Base-by-base conservation (phyloP, 1,140 invertebrate species). In the Sitodiplosis mosellana region DNA sequence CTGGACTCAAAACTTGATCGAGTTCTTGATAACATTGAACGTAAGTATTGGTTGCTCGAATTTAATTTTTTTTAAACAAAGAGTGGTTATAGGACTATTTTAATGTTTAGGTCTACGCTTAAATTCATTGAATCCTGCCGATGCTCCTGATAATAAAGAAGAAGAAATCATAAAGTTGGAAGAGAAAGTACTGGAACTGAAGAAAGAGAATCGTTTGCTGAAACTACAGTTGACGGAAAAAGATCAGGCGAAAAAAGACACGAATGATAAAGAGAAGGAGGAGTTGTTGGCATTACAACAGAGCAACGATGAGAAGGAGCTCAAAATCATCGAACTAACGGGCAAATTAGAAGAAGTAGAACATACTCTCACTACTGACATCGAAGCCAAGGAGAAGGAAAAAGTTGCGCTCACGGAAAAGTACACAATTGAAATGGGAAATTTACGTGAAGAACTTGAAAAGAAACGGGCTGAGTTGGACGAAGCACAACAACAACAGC, bases 111-210 rank as follows among this genome's bases (percentile, higher is more conserved):
- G 21, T 20, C 21, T 15, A 7, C 42, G 19, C 3, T 14, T 20
- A 5, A 44, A 18, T 7, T 4, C 18, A 27, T 5, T 10, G 15
- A 2, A 20, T 14, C 3, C 12, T 6, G 2, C 21, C 2, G 18
- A 38, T 10, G 14, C 46, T 40, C 12, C 1, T 1, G 33, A 49
- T 27, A 48, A 52, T 27, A 48, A 52, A 1, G 49, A 61, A 43
- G 60, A 62, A 37, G 59, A 57, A 44, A 22, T 62, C 21, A 45
- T 61, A 1, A 52, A 52, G 8, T 40, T 61, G n/a, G 59, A 62
- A 40, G 56, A 60, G 17, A 55, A 54, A 44, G 6, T 62, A 6
- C 47, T 62, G 15, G 49, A 59, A 11, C 33, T 57, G 0, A 61
- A 60, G 42, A 58, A 56, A 18, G 56, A 61, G 40, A 60, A 59